Evolutionary conservation across 2,888 invertebrate species (phyloP), one percentile per base, ranked within the genome.

Genomic region (Dryococelus australis): DNA sequence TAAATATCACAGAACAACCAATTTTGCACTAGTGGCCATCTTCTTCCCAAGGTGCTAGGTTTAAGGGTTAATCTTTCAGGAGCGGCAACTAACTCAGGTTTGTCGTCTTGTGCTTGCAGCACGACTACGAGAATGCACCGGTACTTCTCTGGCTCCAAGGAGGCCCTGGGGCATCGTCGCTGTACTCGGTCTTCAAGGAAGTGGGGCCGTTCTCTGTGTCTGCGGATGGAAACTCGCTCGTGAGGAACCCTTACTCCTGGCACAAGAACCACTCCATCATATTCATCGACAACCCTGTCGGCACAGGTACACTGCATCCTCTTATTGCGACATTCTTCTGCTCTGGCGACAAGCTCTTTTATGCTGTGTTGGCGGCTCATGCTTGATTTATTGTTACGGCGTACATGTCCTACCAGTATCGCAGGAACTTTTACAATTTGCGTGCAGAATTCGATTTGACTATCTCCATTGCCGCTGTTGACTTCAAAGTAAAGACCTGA

Each of bases 221-320:
- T 20, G 24, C 16, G 93, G 92, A 94, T 92, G 89, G 92, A 93
- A 93, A 92, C 93, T 93, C 90, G 0, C 88, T 89, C 51, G 87
- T 88, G 53, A 86, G 88, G 88, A 93, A 94, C 87, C 92, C 93
- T 85, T 91, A 94, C 90, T 94, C 95, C 0, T 96, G 95, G 95
- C 94, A 94, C 89, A 94, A 93, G 89, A 94, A 94, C 89, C 95
- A 94, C 90, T 94, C 95, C 10, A 91, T 95, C 90, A 91, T 95
- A 43, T 96, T 95, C 91, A 94, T 96, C 88, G 95, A 96, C 91
- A 95, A 95, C 90, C 96, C 96, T 0, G 95, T 95, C 10, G 95
- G 95, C 2, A 94, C 95, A 24, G 94, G 91, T 91, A 84, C 92
- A 35, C 35, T 35, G 2, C 35, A 93, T 24, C 94, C 94, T n/a